These are phyloP conservation scores for Melanotaenia duboulayi DNA, from an alignment of 2,113 vertebrate genomes.

Conservation along the genomic window DNA sequence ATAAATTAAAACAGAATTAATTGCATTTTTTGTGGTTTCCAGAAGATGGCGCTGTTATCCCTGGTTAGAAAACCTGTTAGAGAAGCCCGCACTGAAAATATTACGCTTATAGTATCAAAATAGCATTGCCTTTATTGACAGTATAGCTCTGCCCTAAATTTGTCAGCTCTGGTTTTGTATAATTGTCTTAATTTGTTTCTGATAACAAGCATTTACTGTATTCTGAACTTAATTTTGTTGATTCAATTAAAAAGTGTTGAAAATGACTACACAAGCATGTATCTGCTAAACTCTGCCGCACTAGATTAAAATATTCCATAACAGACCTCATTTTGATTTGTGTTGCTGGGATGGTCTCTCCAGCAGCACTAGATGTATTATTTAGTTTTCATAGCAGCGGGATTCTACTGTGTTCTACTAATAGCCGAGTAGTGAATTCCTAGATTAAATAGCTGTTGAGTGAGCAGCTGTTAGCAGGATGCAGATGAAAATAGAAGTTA, in stretches of 20 bases:
- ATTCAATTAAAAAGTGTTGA: too few species aligned
- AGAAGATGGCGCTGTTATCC: conserved; percentile 60
- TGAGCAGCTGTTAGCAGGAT: conserved; percentile 56
- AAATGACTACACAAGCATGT: too few species aligned
- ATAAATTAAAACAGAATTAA: not conserved
- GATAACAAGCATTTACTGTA: not conserved
- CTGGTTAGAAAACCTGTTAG: not conserved
- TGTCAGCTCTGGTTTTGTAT: too few species aligned
- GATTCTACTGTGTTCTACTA: conserved; percentile 63
- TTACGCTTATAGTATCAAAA: too few species aligned
- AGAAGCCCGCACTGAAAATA: not conserved
- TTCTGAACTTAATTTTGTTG: too few species aligned
- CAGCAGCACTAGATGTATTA: conserved; percentile 18
- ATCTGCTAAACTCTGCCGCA: too few species aligned
- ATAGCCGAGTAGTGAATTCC: conserved; percentile 63
- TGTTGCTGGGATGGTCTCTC: not conserved
- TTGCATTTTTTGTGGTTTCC: conserved; percentile 49
- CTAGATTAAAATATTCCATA: too few species aligned
- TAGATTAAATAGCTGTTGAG: conserved; percentile 63
- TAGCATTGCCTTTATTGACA: conserved; percentile 10
- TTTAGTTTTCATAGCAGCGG: conserved; percentile 61
- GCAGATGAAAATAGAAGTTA: conserved; percentile 60
- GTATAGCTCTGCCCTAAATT: conserved; percentile 6
- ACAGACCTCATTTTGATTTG: not conserved
- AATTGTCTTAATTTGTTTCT: conserved; percentile 20